phyloP scores from a whole-genome alignment of 2,888 invertebrate genomes.

The Bombyx huttoni region DNA sequence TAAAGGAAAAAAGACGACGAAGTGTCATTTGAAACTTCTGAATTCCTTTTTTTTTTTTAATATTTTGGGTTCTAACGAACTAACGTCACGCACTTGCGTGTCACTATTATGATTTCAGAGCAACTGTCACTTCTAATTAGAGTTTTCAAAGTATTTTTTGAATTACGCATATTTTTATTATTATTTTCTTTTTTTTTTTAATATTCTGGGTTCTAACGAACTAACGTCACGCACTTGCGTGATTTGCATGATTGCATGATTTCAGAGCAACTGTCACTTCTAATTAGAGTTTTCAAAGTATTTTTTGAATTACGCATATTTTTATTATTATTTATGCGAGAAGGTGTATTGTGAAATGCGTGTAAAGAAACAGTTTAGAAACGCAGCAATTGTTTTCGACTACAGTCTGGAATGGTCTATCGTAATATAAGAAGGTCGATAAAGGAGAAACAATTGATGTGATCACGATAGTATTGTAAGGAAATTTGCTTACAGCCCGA shows the following conservation, averaged over 20 bases:
- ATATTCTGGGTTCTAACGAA: no score
- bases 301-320: not conserved
- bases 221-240: not conserved
- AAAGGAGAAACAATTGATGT: not conserved
- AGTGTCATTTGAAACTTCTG: no score
- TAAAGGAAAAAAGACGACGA: no score
- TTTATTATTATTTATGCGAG: not conserved
- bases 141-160: not conserved
- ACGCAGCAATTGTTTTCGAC: not conserved
- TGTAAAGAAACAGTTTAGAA: not conserved
- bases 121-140: not conserved
- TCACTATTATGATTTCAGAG: not conserved
- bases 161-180: not conserved
- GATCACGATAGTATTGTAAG: constrained; percentile 1
- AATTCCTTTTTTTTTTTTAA: no score
- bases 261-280: not conserved
- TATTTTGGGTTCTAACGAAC: no score
- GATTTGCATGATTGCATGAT: not conserved
- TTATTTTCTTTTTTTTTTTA: not conserved
- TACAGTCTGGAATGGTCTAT: not conserved
- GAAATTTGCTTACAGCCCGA: constrained; percentile 6
- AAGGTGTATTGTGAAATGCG: not conserved
- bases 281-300: not conserved
- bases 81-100: not conserved
- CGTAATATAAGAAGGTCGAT: not conserved